Base-by-base conservation (phyloP, 37 sponge, comb jelly and placozoan species). In the Oopsacas minuta region DNA sequence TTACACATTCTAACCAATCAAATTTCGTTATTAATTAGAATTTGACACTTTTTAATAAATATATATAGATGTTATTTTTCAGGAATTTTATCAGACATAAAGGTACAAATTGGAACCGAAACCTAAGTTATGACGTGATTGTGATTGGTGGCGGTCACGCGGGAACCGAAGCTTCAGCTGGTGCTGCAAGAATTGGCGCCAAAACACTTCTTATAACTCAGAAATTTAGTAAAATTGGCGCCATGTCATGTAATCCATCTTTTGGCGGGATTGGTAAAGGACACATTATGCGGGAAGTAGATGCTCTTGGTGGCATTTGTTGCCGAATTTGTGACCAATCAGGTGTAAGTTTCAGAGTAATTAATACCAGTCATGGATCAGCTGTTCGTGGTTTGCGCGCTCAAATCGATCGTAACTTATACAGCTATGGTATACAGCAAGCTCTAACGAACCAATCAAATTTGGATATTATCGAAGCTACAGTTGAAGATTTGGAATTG, bases 251-350 rank as follows among this genome's bases (percentile, higher is more conserved):
- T 37, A 94, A 94, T 61, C 94, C 94, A 37, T 94, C 94, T 5
- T 94, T 94, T 90, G 94, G 94, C 37, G 94, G 94, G 0, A 94
- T 94, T 61, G 94, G 94, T 1, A 94, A 94, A 42, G 94, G 94
- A 30, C 94, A 94, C 85, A 81, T 94, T 22, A 83, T 94, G 82
- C 52, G 92, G 39, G 94, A 94, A 37, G 90, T 94, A 32, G 94
- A 94, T 91, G 94, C 94, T 17, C 86, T 94, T 81, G 94, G 91
- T 88, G 94, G 94, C 52, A 38, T 94, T 17, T 90, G 87, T 86
- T 84, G 85, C 10, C 81, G 83, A 34, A 34, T 61, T 25, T 61
- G 75, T n/a, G 94, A 94, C 87, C 84, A 53, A 39, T 90, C 94
- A 32, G 94, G 92, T 8, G 90, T 94, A 38, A 90, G 88, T 28